Base-by-base conservation (phyloP, 2,888 invertebrate species). In the Tachina fera region DNA sequence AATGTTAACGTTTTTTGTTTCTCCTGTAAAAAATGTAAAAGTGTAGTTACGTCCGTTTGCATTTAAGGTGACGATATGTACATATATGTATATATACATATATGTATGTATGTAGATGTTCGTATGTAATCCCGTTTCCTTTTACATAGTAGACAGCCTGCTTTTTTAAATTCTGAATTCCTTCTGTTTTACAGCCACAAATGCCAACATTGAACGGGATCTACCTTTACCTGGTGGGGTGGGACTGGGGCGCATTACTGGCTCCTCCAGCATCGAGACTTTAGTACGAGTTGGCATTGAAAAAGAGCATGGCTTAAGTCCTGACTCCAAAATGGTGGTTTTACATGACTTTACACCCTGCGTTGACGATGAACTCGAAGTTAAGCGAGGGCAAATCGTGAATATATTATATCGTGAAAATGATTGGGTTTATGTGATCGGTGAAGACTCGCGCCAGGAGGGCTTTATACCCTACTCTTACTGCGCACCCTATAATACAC, bases 361-460 rank as follows among this genome's bases (percentile, higher is more conserved):
- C 91, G 98, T 98, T 14, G 98, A 98, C 91, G 98, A 98, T 93
- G 98, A 98, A 91, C 94, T 98, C 61, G 97, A 97, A 94, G 96
- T 96, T 41, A 96, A 96, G 93, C 94, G 98, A 72, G 98, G 98
- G 72, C 97, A 97, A 94, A 95, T 97, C 90, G 98, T 98, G n/a
- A 97, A 98, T 93, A 96, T 98, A 86, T 93, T 98, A 86, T 98
- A 98, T 92, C 95, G 98, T 88, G 98, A 98, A 92, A 98, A 98
- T 91, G 98, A 98, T 93, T 98, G 98, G 98, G 98, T 98, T 10
- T 98, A 98, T 93, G 98, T 98, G 1, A 97, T 98, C 91, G 96
- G 97, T 3, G 96, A 97, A 65, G 97, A 97, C 89, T 96, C 97
- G 19, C 94, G 97, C 72, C 95, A 97, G 90, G 98, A 98, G 92